Base-by-base conservation (phyloP, 1,140 invertebrate genomes). In the Hydropsyche tenuis region DNA sequence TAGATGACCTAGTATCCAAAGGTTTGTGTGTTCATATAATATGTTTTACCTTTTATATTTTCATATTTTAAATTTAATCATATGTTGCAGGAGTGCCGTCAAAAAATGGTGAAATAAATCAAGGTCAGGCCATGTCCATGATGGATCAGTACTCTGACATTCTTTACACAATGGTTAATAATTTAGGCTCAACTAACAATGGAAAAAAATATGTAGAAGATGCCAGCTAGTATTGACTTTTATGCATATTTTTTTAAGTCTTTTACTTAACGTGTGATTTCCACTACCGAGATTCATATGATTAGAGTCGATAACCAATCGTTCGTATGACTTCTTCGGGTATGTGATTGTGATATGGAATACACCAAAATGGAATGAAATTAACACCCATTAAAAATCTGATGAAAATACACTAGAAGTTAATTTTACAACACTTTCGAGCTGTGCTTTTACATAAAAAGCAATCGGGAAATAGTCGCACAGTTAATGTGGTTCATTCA, bases 141-240 rank as follows among this genome's bases (percentile, higher is more conserved):
- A 84, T 86, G 62, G 83, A 84, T 66, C 82, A 86, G 62, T 85
- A 85, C 75, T 84, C 83, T 0, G 76, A 78, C 69, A 30, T 78
- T 2, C 53, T 75, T 9, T 84, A 85, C 69, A 83, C 84, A 3
- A 76, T 86, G 11, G 80, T 86, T 0, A 85, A 85, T 77, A 84
- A 75, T 16, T 73, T 75, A 14, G 63, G 62, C 22, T 74, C 64
- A 30, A 62, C 25, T 5, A 64, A 73, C 43, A 56, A 25, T 22
- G 56, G 20, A 25, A 65, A 64, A 53, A 74, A 77, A 53, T 51
- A 66, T 20, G 18, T 12, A 14, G 53, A 25, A 42, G 51, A 72
- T 12, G 20, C 53, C 18, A 72, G 69, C 69, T 72, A 72, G 69
- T 72, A 72, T 62, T 42, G 18, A 46, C 69, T 20, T 2, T 12